A percentile compares a stretch with the other conserved stretches of the same genome.
phyloP scores from a whole-genome alignment of 2,888 invertebrate species.

The Cataglyphis albicans region DNA sequence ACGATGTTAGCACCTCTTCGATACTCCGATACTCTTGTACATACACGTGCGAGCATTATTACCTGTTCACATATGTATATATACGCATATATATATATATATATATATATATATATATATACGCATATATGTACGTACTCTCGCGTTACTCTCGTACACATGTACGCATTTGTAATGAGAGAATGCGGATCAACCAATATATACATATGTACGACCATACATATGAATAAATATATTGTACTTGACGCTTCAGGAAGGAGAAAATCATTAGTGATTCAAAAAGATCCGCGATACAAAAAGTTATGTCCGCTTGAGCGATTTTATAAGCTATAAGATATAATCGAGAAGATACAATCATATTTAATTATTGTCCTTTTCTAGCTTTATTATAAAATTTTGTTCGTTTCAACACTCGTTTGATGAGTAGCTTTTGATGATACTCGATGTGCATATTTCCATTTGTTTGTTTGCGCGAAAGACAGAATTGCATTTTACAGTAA shows the following conservation, averaged over 20 bases:
- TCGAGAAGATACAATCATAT: slow-evolving; percentile 48
- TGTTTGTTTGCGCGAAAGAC: background rate
- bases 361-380: slow-evolving; percentile 1
- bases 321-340: background rate
- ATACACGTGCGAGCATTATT: slow-evolving; percentile 36
- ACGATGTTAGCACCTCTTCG: slow-evolving; percentile 3
- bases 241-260: background rate
- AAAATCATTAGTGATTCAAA: background rate
- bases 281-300: background rate
- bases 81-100: background rate
- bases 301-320: background rate
- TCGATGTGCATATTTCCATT: slow-evolving; percentile 10
- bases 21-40: slow-evolving; percentile 33
- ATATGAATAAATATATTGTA: background rate
- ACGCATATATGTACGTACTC: background rate
- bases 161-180: background rate
- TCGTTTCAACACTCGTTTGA: background rate
- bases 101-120: background rate
- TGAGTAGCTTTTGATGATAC: slow-evolving; percentile 11
- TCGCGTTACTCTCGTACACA: background rate
- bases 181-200: background rate
- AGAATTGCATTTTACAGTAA: background rate
- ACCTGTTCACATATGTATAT: background rate
- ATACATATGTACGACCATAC: background rate
- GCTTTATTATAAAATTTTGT: background rate